These are phyloP conservation scores for Australoheros facetus DNA, from an alignment of 2,797 vertebrate genomes.

Conservation along the genomic window DNA sequence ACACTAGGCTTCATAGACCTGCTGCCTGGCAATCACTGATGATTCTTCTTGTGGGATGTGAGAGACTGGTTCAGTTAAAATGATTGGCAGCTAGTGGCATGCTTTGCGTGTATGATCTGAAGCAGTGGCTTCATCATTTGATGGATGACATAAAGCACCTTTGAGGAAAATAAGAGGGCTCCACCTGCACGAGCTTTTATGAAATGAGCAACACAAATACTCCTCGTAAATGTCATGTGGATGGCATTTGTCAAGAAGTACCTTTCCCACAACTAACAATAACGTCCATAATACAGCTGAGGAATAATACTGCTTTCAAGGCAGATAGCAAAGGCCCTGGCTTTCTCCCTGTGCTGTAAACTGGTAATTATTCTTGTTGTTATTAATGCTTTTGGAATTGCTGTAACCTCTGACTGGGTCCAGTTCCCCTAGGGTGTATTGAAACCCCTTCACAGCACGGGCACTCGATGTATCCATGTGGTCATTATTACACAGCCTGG, in stretches of 20 bases:
- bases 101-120: slow-evolving; percentile 26
- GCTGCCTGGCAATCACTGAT: slow-evolving; percentile 63
- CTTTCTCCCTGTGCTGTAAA: slow-evolving; percentile 6
- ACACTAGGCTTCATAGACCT: slow-evolving; percentile 66
- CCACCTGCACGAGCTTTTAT: slow-evolving; percentile 33
- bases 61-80: slow-evolving; percentile 47
- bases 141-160: slow-evolving; percentile 18
- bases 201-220: slow-evolving; percentile 45
- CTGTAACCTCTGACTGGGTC: slow-evolving; percentile 4
- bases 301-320: slow-evolving; percentile 59
- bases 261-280: slow-evolving; percentile 55
- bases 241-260: slow-evolving; percentile 43
- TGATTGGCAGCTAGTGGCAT: slow-evolving; percentile 57
- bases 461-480: slow-evolving; percentile 22
- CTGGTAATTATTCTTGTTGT: slow-evolving; percentile 41
- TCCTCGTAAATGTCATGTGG: slow-evolving; percentile 45
- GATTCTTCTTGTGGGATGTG: slow-evolving; percentile 53
- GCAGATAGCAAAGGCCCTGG: slow-evolving; percentile 61
- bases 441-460: slow-evolving; percentile 40
- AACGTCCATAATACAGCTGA: slow-evolving; percentile 53
- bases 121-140: slow-evolving; percentile 23
- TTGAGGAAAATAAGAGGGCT: neutral
- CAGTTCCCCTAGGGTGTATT: neutral
- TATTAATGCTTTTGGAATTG: slow-evolving; percentile 47
- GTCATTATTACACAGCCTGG: neutral